A percentile compares a stretch with the other conserved stretches of the same genome.
Conservation (phyloP, 2,888 invertebrate species). For the Lamellibrachia satsuma region DNA sequence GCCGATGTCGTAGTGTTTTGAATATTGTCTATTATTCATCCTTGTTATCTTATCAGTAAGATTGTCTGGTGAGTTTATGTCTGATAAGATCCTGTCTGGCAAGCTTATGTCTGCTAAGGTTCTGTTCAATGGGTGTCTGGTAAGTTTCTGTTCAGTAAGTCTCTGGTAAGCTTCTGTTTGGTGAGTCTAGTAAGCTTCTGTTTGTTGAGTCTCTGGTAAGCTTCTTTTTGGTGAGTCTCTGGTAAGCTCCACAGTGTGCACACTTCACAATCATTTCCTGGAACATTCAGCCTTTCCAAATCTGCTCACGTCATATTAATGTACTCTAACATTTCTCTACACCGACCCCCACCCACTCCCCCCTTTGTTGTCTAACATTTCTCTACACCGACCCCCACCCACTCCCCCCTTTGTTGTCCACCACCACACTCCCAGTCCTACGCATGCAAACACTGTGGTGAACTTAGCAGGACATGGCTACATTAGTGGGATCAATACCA, state of each 20-base stretch:
- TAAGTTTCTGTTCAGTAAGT: background rate
- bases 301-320: background rate
- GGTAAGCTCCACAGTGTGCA: background rate
- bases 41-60: background rate
- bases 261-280: background rate
- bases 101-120: background rate
- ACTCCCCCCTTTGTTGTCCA: background rate
- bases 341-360: background rate
- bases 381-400: background rate
- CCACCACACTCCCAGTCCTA: background rate
- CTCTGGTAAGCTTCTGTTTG: background rate
- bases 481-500: background rate
- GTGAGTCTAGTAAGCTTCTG: background rate
- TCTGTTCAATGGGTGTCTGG: background rate
- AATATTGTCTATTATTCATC: too few relatives aligned
- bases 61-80: background rate
- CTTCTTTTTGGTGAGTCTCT: background rate
- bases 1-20: too few relatives aligned
- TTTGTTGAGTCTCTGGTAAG: background rate
- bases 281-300: background rate
- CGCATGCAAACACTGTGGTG: background rate
- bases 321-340: background rate
- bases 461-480: background rate
- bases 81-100: background rate
- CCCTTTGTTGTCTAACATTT: background rate